A percentile compares a stretch with the other conserved stretches of the same genome.
These are phyloP conservation scores for Sardina pilchardus DNA, from an alignment of 2,113 vertebrate species.

Conservation along the genomic window DNA sequence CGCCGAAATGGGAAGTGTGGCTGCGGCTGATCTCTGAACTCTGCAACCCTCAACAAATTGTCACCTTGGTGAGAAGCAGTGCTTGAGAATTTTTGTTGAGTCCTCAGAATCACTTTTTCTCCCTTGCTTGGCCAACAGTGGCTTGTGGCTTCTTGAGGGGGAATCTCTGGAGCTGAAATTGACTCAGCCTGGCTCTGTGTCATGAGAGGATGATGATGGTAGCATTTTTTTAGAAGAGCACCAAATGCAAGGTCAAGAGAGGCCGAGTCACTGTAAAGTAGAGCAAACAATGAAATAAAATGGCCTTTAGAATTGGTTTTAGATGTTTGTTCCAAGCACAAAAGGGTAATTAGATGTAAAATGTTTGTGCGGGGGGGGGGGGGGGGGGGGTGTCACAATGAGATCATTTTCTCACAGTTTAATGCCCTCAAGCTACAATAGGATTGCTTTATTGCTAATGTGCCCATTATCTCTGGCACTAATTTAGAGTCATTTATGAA, in stretches of 20 bases:
- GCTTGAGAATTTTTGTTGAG: not conserved
- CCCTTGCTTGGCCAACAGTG: not conserved
- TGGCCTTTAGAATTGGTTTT: not conserved
- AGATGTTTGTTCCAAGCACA: not conserved
- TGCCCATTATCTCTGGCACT: not conserved
- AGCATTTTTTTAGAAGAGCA: not conserved
- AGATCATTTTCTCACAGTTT: not conserved
- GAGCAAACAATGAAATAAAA: not conserved
- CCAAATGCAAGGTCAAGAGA: not conserved
- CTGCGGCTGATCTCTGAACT: not conserved
- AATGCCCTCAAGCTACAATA: not conserved
- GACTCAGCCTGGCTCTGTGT: not conserved
- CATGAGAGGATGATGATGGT: slow-evolving; percentile 2
- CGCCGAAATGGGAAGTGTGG: not conserved
- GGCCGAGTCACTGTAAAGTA: not conserved
- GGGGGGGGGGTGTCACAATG: too few relatives aligned
- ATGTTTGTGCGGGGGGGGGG: not conserved
- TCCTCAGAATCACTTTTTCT: not conserved
- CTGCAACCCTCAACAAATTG: not conserved
- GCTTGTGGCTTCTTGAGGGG: not conserved
- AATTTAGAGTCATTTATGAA: not conserved
- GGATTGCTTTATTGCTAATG: not conserved
- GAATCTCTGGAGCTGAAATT: not conserved
- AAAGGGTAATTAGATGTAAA: not conserved
- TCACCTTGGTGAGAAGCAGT: slow-evolving; percentile 4